Evolutionary conservation across 1,140 invertebrate genomes (phyloP).

Genomic region (Listronotus oregonensis): DNA sequence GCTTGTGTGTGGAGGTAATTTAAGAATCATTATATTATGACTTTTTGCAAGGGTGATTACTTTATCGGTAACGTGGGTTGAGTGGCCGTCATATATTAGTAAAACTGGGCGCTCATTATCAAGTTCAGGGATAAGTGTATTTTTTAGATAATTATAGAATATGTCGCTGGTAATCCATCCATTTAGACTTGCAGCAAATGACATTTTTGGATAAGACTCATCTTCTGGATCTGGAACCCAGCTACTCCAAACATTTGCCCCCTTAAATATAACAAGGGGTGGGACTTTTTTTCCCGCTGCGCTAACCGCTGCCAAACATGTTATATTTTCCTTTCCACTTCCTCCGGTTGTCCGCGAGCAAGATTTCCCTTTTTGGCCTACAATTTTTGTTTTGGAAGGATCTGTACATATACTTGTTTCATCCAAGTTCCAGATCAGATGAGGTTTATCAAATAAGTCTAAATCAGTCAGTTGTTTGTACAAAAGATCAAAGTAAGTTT

Average conservation of each 20-base stretch:
- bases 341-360: slow-evolving; percentile 44
- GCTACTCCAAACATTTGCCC: slow-evolving; percentile 32
- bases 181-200: slow-evolving; percentile 46
- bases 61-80: not conserved
- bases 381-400: slow-evolving; percentile 41
- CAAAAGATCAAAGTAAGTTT: not conserved
- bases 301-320: slow-evolving; percentile 49
- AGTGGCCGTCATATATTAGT: slow-evolving; percentile 43
- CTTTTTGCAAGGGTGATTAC: not conserved
- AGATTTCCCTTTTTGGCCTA: slow-evolving; percentile 42
- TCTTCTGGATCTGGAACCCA: slow-evolving; percentile 31
- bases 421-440: slow-evolving; percentile 1
- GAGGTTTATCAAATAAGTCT: slow-evolving; percentile 7
- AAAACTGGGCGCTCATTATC: slow-evolving; percentile 41
- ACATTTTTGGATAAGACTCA: slow-evolving; percentile 39
- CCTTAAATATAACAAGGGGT: slow-evolving; percentile 51
- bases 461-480: not conserved
- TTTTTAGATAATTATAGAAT: slow-evolving; percentile 44
- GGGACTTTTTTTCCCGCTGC: slow-evolving; percentile 49
- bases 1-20: slow-evolving; percentile 39
- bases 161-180: slow-evolving; percentile 48
- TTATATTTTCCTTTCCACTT: slow-evolving; percentile 50
- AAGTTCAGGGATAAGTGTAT: slow-evolving; percentile 40
- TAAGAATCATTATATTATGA: slow-evolving; percentile 43
- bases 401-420: not conserved